A percentile compares a stretch with the other conserved stretches of the same genome.
Conservation (phyloP, 1,140 invertebrate species). For the Pogonognathellus flavescens region DNA sequence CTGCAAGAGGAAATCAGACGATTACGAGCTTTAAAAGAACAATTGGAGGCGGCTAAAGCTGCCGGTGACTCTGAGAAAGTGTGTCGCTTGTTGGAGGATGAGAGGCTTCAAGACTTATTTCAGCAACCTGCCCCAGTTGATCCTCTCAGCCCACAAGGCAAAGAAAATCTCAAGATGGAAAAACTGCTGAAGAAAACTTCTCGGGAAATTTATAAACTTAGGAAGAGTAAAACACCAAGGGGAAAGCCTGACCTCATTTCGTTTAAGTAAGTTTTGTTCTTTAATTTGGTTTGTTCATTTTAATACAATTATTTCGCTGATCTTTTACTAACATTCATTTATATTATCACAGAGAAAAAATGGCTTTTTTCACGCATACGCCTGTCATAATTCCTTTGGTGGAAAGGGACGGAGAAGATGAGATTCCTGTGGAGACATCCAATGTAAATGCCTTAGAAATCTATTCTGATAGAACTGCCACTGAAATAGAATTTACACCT, state of each 20-base stretch:
- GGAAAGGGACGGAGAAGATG: conserved; percentile 27
- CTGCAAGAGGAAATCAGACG: conserved; percentile 86
- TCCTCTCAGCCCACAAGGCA: conserved; percentile 57
- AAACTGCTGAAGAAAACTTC: conserved; percentile 88
- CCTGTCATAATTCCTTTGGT: conserved; percentile 52
- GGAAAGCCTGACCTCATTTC: conserved; percentile 91
- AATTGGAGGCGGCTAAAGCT: conserved; percentile 77
- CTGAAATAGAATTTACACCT: conserved; percentile 27
- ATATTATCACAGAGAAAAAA: conserved; percentile 83
- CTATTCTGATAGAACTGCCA: conserved; percentile 14
- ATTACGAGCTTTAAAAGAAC: conserved; percentile 82
- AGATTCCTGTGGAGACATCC: conserved; percentile 43
- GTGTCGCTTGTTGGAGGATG: conserved; percentile 87
- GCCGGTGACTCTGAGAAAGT: conserved; percentile 84
- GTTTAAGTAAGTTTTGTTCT: conserved; percentile 90
- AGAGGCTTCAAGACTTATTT: conserved; percentile 85
- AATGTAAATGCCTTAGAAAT: conserved; percentile 10
- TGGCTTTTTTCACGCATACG: conserved; percentile 88
- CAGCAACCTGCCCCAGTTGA: conserved; percentile 63
- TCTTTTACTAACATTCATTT: conserved; percentile 52
- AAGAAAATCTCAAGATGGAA: conserved; percentile 82
- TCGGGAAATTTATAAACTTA: conserved; percentile 89
- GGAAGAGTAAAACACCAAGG: conserved; percentile 88
- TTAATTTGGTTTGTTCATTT: conserved; percentile 18
- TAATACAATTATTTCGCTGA: conserved; percentile 51